Base-by-base conservation (phyloP, 30 jellyfish, hydroid and myxozoan genomes). In the Pelagia noctiluca region DNA sequence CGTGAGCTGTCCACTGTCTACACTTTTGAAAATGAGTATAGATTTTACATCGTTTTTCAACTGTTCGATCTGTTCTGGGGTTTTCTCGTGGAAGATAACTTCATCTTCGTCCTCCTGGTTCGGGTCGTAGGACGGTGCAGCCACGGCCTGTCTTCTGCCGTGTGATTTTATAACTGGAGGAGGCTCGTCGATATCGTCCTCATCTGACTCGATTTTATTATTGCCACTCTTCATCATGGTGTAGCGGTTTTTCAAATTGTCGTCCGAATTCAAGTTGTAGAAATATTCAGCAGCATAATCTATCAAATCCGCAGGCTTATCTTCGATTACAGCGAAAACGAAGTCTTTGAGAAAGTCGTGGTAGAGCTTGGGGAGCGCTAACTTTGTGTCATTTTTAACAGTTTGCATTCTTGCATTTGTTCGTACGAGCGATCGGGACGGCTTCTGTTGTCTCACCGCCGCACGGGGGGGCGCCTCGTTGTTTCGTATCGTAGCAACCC, bases 81-180 rank as follows among this genome's bases (percentile, higher is more conserved):
- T 49, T 63, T 93, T 93, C 1, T 96, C 96, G 66, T 87, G 87
- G 78, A 57, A 36, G 10, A 86, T 90, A 48, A 93, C 61, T 50
- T 88, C 91, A 2, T 83, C 89, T 52, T 84, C 95, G 49, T 93
- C 98, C 52, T 87, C 97, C 8, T 78, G 85, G 12, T 92, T 75
- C 23, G 98, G 98, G 47, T 93, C 97, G 91, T 93, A 93, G n/a
- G 98, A 93, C 75, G 88, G 97, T 70, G 97, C 98, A 11, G 98
- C 98, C 24, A 93, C 98, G 19, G 98, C 98, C 63, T 64, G 95
- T 71, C 98, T 88, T 35, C 98, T 60, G 23, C 97, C 98, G 31
- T 90, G 65, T 19, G 91, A 68, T 25, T 78, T 70, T 69, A 86
- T 54, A 48, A 69, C 74, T 60, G 97, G 98, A 72, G 97, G 98